phyloP scores from a whole-genome alignment of 2,888 invertebrate species.

The Ferrisia virgata region DNA sequence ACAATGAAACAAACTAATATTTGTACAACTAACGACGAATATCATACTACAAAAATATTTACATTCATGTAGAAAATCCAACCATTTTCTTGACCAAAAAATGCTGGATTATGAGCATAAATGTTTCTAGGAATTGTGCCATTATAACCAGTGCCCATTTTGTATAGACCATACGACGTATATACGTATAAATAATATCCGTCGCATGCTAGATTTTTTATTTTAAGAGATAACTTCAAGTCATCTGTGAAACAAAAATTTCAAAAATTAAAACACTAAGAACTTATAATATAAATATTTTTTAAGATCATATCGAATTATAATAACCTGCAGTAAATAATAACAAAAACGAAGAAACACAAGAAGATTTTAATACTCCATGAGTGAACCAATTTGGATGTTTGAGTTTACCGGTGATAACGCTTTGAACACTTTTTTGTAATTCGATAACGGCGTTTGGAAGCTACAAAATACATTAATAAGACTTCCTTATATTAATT shows the following conservation, averaged over 20 bases:
- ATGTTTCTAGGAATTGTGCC: constrained; percentile 78
- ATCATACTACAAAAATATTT: constrained; percentile 53
- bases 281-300: not conserved
- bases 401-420: constrained; percentile 76
- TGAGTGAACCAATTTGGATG: constrained; percentile 85
- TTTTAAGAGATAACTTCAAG: constrained; percentile 48
- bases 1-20: constrained; percentile 9
- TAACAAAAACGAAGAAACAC: constrained; percentile 48
- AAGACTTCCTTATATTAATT: not conserved
- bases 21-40: no score
- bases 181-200: constrained; percentile 87
- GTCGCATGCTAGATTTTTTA: constrained; percentile 76
- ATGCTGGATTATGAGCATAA: constrained; percentile 66
- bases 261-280: not conserved
- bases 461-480: constrained; percentile 59
- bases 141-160: constrained; percentile 92
- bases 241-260: constrained; percentile 6
- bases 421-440: constrained; percentile 81
- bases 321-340: constrained; percentile 48
- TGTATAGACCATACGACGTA: constrained; percentile 78
- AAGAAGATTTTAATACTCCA: constrained; percentile 67
- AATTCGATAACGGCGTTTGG: constrained; percentile 80
- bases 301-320: not conserved
- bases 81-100: constrained; percentile 74
- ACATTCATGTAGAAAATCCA: constrained; percentile 86